These are phyloP conservation scores for Nibea coibor DNA, from an alignment of 2,113 vertebrate species.

Conservation along the genomic window DNA sequence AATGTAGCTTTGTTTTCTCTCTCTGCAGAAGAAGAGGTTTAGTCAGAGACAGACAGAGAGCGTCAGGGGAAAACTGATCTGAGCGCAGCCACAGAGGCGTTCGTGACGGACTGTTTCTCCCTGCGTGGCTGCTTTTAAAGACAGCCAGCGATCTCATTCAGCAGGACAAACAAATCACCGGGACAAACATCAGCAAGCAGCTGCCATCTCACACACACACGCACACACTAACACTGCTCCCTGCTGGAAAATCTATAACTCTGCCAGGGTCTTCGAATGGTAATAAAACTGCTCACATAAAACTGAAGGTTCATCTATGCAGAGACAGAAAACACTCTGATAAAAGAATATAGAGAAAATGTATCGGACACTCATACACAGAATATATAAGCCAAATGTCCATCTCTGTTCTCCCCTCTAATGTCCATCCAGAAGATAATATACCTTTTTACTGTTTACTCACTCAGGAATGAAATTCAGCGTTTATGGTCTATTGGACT, in stretches of 20 bases:
- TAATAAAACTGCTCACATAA: not conserved
- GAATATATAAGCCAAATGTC: not conserved
- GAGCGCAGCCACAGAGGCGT: conserved; percentile 18
- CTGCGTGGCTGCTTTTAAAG: conserved; percentile 42
- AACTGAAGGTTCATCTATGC: conserved; percentile 1
- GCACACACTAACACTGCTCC: conserved; percentile 15
- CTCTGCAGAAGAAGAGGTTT: conserved; percentile 13
- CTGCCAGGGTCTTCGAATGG: not conserved
- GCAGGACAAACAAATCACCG: conserved; percentile 51
- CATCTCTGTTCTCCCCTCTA: not conserved
- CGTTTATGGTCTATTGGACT: conserved; percentile 29
- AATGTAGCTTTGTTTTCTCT: conserved; percentile 25
- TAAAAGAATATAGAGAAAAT: not conserved
- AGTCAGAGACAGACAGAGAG: not conserved
- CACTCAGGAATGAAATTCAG: conserved; percentile 37
- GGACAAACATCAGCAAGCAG: conserved; percentile 40
- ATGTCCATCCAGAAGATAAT: not conserved
- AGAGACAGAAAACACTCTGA: not conserved
- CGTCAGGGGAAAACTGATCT: not conserved
- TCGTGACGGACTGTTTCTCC: conserved; percentile 13
- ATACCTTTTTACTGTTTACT: not conserved
- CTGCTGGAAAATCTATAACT: conserved; percentile 17
- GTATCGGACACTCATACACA: not conserved
- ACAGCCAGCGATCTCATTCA: conserved; percentile 47
- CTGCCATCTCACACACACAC: conserved; percentile 4